Conservation (phyloP, 2,888 invertebrate genomes). For the Aromia moschata region DNA sequence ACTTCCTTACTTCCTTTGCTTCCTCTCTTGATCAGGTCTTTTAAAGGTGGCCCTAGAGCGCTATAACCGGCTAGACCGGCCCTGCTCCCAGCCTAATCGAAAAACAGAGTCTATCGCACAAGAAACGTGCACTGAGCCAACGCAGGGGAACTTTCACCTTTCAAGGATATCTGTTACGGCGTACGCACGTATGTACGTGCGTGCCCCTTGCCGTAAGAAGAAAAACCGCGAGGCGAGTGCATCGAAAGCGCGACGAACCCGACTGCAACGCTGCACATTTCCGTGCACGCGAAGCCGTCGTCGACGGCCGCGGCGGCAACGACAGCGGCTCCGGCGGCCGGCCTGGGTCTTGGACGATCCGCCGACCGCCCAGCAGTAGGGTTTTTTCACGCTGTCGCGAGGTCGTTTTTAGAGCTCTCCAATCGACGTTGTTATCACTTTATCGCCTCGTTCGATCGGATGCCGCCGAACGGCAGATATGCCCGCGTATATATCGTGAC, state of each 20-base stretch:
- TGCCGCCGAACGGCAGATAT: not conserved
- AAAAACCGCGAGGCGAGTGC: not conserved
- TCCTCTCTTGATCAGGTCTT: too few relatives aligned
- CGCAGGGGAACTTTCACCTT: conserved; percentile 4
- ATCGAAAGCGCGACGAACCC: not conserved
- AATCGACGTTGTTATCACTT: conserved; percentile 16
- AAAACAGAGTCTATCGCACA: not conserved
- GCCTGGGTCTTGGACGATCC: too few relatives aligned
- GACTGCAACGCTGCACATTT: not conserved
- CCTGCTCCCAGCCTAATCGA: too few relatives aligned
- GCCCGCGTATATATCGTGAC: conserved; percentile 15
- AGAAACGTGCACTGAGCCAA: conserved; percentile 10
- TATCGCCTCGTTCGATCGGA: conserved; percentile 11
- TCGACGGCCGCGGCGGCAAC: too few relatives aligned
- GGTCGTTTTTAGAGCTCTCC: conserved; percentile 1
- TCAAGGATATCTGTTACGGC: conserved; percentile 7
- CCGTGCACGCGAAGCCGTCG: too few relatives aligned
- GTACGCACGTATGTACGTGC: too few relatives aligned
- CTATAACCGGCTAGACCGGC: too few relatives aligned
- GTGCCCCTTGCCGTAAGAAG: not conserved
- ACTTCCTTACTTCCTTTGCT: too few relatives aligned
- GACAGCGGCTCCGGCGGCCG: too few relatives aligned
- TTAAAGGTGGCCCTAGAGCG: too few relatives aligned
- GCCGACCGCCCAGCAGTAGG: too few relatives aligned
- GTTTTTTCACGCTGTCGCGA: not conserved